Conservation (phyloP, 2,797 vertebrate genomes). For the Oophaga sylvatica region DNA sequence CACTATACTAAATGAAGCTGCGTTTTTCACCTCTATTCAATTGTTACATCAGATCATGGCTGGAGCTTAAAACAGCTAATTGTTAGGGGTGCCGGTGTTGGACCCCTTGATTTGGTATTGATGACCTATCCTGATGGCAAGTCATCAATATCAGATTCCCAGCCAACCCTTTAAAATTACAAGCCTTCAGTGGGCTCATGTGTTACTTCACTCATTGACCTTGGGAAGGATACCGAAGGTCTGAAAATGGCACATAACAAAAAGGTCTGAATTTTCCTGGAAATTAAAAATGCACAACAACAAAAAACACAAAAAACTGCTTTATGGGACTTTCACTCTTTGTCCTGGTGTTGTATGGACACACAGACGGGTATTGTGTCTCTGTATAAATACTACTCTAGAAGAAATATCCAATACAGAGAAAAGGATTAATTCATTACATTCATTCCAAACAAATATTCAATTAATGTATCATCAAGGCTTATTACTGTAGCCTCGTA, state of each 20-base stretch:
- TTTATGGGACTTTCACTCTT: neutral
- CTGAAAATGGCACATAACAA: neutral
- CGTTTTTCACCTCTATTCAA: no score
- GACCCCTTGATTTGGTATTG: no score
- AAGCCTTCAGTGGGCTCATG: neutral
- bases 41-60: no score
- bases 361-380: neutral
- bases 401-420: neutral
- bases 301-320: no score
- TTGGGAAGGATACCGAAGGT: neutral
- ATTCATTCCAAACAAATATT: slow-evolving; percentile 2
- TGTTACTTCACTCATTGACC: neutral
- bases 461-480: slow-evolving; percentile 22
- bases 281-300: no score
- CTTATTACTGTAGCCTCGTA: neutral
- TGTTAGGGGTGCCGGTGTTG: no score
- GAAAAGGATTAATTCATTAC: neutral
- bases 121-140: no score
- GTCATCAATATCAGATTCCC: no score
- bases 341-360: neutral
- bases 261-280: neutral
- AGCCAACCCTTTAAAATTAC: no score
- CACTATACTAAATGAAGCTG: no score
- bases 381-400: neutral
- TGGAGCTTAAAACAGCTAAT: no score